phyloP scores from a whole-genome alignment of 2,797 vertebrate species.

The Gouania willdenowi region DNA sequence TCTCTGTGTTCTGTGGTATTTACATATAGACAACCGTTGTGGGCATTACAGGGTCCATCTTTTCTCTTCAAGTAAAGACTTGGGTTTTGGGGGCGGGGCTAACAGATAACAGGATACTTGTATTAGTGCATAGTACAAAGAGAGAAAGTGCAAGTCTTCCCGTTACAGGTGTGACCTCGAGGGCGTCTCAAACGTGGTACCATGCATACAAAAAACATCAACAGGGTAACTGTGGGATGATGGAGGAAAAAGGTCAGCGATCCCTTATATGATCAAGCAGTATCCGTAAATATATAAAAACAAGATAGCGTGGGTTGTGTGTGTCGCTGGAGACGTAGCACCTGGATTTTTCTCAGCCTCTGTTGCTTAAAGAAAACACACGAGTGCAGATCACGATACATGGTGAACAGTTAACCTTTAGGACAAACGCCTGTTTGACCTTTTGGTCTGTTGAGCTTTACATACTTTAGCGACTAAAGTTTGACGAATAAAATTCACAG shows the following conservation, averaged over 20 bases:
- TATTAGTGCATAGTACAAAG: constrained; percentile 99
- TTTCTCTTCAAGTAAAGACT: constrained; percentile 91
- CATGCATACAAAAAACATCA: constrained; percentile 78
- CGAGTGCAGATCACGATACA: too few relatives aligned
- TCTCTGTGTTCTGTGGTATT: constrained; percentile 84
- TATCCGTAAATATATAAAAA: constrained; percentile 13
- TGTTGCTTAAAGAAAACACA: constrained; percentile 24
- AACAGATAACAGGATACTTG: constrained; percentile 56
- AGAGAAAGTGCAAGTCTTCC: constrained; percentile 97
- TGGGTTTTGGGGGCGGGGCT: constrained; percentile 75
- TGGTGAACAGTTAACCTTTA: too few relatives aligned
- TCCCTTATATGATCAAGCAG: constrained; percentile 36
- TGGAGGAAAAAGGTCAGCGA: constrained; percentile 56
- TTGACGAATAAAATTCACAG: constrained; percentile 25
- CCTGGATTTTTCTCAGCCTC: constrained; percentile 65
- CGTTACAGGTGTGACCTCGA: constrained; percentile 75
- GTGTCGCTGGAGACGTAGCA: constrained; percentile 81
- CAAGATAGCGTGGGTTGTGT: constrained; percentile 69
- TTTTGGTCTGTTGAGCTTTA: constrained; percentile 9
- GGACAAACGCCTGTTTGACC: constrained; percentile 1
- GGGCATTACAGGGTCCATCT: constrained; percentile 80
- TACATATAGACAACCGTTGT: constrained; percentile 87
- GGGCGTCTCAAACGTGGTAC: constrained; percentile 80
- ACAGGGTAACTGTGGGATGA: constrained; percentile 46
- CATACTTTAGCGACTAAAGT: constrained; percentile 32